phyloP scores from a whole-genome alignment of 2,888 invertebrate species.

The Linnaemya tessellans region DNA sequence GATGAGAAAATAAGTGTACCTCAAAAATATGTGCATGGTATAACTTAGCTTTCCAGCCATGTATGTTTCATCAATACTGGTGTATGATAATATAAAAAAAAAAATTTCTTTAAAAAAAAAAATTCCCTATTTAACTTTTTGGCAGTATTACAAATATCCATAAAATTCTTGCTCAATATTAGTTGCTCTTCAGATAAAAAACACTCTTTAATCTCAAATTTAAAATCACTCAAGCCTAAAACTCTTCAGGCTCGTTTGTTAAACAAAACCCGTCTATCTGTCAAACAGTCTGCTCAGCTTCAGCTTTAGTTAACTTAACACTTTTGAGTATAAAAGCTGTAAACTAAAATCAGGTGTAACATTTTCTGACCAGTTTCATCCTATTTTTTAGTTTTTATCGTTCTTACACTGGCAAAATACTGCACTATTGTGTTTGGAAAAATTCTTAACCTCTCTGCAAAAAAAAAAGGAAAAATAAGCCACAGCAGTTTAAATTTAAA shows the following conservation, averaged over 20 bases:
- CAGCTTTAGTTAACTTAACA: slow-evolving; percentile 45
- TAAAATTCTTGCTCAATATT: neutral
- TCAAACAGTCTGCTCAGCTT: neutral
- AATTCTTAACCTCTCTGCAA: slow-evolving; percentile 57
- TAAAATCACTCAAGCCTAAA: neutral
- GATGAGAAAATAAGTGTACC: no score
- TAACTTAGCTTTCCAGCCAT: no score
- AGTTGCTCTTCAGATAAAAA: neutral
- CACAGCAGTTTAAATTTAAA: slow-evolving; percentile 50
- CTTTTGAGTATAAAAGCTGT: neutral
- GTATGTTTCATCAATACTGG: no score
- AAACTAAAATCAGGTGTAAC: neutral
- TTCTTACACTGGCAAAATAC: neutral
- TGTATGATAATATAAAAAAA: no score
- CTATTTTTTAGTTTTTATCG: neutral
- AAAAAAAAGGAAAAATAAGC: slow-evolving; percentile 38
- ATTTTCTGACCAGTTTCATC: neutral
- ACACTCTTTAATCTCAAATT: neutral
- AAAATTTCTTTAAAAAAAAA: no score
- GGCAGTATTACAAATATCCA: neutral
- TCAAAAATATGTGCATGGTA: no score
- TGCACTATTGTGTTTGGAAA: neutral
- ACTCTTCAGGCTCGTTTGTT: neutral
- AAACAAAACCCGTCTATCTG: neutral
- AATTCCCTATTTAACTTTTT: no score